phyloP scores from a whole-genome alignment of 2,797 vertebrate genomes.

The Aplochiton taeniatus region DNA sequence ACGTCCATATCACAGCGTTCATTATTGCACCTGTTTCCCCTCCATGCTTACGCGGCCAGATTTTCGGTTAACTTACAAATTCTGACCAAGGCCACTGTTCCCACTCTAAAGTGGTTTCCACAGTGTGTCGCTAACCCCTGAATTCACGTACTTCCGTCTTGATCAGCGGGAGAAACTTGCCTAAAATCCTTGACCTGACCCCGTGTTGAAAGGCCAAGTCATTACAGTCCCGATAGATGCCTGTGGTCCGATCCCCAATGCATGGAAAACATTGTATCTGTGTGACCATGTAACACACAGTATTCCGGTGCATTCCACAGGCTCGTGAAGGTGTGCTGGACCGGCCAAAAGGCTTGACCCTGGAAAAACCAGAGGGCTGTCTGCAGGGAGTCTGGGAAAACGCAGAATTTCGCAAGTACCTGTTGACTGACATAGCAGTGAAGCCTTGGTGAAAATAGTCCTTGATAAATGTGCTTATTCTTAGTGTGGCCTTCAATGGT shows the following conservation, averaged over 20 bases:
- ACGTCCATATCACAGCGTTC: too few relatives aligned
- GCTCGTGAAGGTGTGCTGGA: too few relatives aligned
- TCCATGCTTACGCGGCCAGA: too few relatives aligned
- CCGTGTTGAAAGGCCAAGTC: background rate
- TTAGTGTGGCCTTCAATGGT: too few relatives aligned
- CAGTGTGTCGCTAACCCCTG: slow-evolving; percentile 1
- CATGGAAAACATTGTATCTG: background rate
- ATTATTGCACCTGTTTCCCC: too few relatives aligned
- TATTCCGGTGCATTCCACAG: too few relatives aligned
- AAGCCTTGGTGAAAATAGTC: slow-evolving; percentile 14
- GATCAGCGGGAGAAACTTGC: background rate
- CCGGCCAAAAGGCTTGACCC: slow-evolving; percentile 17
- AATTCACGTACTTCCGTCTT: background rate
- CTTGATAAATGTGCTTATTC: slow-evolving; percentile 6
- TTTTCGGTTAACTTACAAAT: background rate
- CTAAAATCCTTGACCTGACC: background rate
- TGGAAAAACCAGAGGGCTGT: slow-evolving; percentile 36
- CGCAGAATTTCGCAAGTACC: slow-evolving; percentile 52
- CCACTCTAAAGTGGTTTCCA: background rate
- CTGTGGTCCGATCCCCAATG: background rate
- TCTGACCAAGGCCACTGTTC: background rate
- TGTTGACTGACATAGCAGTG: slow-evolving; percentile 17
- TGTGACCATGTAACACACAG: too few relatives aligned
- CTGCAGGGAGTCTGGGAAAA: slow-evolving; percentile 29
- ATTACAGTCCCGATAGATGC: background rate